A percentile compares a stretch with the other conserved stretches of the same genome.
phyloP scores from a whole-genome alignment of 2,113 vertebrate species.

The Nematolebias whitei region DNA sequence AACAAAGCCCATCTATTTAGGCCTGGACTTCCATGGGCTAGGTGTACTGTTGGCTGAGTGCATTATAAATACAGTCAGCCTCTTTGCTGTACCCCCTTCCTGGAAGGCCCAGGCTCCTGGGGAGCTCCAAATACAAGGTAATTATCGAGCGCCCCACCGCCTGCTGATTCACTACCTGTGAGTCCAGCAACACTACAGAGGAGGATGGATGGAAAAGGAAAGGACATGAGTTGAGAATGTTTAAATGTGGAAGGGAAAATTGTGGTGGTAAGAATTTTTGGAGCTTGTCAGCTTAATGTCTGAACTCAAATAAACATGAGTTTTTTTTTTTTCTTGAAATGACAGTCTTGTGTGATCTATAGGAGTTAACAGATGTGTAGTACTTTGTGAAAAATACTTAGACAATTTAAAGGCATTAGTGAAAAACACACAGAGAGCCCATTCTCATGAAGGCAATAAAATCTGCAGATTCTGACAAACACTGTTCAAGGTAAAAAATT shows the following conservation, averaged over 20 bases:
- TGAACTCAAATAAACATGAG: constrained; percentile 37
- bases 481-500: too few species aligned
- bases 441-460: too few species aligned
- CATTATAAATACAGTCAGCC: constrained; percentile 62
- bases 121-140: constrained; percentile 68
- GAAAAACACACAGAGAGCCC: too few species aligned
- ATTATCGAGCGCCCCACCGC: constrained; percentile 63
- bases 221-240: constrained; percentile 27
- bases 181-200: constrained; percentile 49
- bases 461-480: too few species aligned
- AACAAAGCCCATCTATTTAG: constrained; percentile 48
- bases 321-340: too few species aligned
- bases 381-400: too few species aligned
- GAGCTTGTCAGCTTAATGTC: background rate
- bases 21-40: constrained; percentile 35
- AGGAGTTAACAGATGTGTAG: too few species aligned
- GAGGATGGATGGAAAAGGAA: constrained; percentile 39
- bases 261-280: constrained; percentile 2
- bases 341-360: too few species aligned
- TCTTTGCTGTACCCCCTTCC: constrained; percentile 21
- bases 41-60: constrained; percentile 47
- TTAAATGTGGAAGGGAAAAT: background rate
- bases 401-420: too few species aligned
- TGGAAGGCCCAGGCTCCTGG: constrained; percentile 50
- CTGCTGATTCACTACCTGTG: constrained; percentile 69